A percentile compares a stretch with the other conserved stretches of the same genome.
These are phyloP conservation scores for Bellardia pandia DNA, from an alignment of 2,888 invertebrate species.

Conservation along the genomic window DNA sequence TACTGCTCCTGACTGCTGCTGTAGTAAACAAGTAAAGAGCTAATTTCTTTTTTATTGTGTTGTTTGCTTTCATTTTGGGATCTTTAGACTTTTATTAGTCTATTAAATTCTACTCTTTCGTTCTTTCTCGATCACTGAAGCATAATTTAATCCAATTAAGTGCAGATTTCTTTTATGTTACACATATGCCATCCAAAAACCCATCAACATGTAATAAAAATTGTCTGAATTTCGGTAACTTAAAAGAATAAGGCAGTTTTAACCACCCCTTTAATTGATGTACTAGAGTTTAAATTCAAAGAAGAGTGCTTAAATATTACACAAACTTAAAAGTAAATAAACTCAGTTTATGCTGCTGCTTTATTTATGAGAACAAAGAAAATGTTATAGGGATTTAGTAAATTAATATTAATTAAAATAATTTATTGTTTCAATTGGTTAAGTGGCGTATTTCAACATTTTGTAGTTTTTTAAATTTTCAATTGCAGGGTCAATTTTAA, in stretches of 20 bases:
- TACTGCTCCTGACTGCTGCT: constrained; percentile 3
- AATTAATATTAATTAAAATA: constrained; percentile 10
- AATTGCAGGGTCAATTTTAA: too few relatives aligned
- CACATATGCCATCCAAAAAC: not conserved
- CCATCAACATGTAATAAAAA: constrained; percentile 17
- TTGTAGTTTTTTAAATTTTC: too few relatives aligned
- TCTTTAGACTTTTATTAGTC: constrained; percentile 33
- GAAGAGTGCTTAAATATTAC: not conserved
- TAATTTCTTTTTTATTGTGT: constrained; percentile 15
- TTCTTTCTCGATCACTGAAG: constrained; percentile 32
- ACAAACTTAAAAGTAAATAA: not conserved
- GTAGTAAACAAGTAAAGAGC: constrained; percentile 7
- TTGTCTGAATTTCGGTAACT: constrained; percentile 8
- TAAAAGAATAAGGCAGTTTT: constrained; percentile 23
- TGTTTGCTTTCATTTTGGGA: constrained; percentile 15
- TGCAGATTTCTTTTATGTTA: constrained; percentile 16
- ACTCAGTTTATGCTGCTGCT: not conserved
- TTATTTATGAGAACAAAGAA: not conserved
- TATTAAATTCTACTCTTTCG: constrained; percentile 39
- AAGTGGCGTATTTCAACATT: not conserved
- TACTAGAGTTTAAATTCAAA: constrained; percentile 1
- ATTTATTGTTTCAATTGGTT: not conserved
- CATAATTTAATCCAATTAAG: constrained; percentile 66
- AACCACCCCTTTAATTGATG: not conserved
- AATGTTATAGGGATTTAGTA: not conserved